Evolutionary conservation across 2,888 invertebrate genomes (phyloP).

Genomic region (Poecilobothrus nobilitatus): DNA sequence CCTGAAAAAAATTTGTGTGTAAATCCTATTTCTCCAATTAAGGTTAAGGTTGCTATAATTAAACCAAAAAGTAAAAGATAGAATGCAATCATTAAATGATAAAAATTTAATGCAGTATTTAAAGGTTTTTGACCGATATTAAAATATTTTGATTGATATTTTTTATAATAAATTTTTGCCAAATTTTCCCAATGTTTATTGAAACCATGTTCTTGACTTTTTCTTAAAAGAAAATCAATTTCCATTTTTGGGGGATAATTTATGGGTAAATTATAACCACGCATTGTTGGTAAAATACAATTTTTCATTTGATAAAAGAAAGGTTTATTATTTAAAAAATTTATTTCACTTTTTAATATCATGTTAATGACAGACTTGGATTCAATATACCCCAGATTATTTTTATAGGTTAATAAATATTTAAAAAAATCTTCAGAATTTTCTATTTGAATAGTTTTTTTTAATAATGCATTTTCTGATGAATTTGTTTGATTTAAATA

Average conservation of each 20-base stretch:
- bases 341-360: not conserved
- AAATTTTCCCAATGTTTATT: not conserved
- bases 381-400: not conserved
- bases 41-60: not conserved
- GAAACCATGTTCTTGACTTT: not conserved
- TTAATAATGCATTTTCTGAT: too few species aligned
- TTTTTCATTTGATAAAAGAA: not conserved
- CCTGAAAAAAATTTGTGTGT: too few species aligned
- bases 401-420: not conserved
- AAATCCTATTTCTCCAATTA: not conserved
- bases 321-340: not conserved
- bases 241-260: not conserved
- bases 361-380: not conserved
- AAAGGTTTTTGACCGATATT: not conserved
- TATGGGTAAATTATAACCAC: not conserved
- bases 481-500: too few species aligned
- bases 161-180: not conserved
- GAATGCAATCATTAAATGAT: not conserved
- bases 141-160: not conserved
- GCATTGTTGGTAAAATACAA: not conserved
- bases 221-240: not conserved
- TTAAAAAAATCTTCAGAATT: too few species aligned
- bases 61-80: not conserved
- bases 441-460: too few species aligned
- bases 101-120: not conserved